Conservation (phyloP, 2,113 vertebrate species). For the Nothoprocta pentlandii region DNA sequence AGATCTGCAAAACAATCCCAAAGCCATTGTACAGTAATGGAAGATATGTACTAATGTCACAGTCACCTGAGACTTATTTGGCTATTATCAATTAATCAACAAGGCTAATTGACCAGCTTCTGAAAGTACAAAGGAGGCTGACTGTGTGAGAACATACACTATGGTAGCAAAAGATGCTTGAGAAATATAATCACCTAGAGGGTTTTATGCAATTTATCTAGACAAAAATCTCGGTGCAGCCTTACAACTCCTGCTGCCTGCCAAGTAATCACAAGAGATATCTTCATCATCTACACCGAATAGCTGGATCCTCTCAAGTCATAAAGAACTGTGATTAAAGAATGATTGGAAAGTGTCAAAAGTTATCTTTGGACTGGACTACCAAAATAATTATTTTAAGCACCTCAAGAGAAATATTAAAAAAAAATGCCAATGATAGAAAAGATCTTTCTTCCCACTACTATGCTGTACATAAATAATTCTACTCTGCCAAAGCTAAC, state of each 20-base stretch:
- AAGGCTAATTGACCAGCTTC: not conserved
- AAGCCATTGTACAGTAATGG: not conserved
- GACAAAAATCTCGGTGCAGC: constrained; percentile 3
- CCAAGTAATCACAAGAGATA: not conserved
- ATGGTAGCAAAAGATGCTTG: not conserved
- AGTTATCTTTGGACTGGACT: not conserved
- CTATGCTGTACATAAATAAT: not conserved
- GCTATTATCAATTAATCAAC: not conserved
- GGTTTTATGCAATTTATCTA: not conserved
- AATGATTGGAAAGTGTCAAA: not conserved
- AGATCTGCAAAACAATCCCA: too few species aligned
- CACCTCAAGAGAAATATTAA: not conserved
- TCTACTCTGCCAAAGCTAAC: not conserved
- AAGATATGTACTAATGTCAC: not conserved
- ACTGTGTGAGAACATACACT: not conserved
- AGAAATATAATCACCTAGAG: not conserved
- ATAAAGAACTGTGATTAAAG: not conserved
- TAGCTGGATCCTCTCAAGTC: not conserved
- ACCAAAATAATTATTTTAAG: not conserved
- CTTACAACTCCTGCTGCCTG: not conserved
- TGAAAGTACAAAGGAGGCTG: not conserved
- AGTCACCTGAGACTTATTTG: not conserved
- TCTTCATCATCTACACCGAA: not conserved
- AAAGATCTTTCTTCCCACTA: not conserved
- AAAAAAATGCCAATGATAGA: not conserved